Conservation (phyloP, 2,888 invertebrate species). For the Catocala sponsa region DNA sequence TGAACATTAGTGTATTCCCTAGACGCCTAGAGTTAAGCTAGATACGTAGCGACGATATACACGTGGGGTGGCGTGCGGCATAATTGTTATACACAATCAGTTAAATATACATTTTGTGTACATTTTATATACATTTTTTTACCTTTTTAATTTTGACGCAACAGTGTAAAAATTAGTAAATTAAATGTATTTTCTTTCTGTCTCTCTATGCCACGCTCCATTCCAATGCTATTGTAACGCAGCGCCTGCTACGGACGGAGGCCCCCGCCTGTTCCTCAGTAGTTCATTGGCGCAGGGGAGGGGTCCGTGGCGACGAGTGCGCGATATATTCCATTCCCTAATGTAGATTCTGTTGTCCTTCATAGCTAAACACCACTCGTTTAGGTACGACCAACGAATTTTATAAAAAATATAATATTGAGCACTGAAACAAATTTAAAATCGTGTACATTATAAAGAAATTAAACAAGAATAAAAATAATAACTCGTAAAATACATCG, state of each 20-base stretch:
- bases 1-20: constrained; percentile 73
- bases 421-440: constrained; percentile 84
- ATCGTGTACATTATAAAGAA: constrained; percentile 76
- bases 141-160: constrained; percentile 5
- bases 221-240: constrained; percentile 53
- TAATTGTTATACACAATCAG: constrained; percentile 13
- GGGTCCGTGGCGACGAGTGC: constrained; percentile 57
- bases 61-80: constrained; percentile 48
- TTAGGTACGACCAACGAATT: constrained; percentile 88
- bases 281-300: neutral
- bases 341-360: constrained; percentile 75
- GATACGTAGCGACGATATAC: constrained; percentile 61
- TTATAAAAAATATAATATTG: constrained; percentile 77
- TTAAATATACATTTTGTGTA: neutral
- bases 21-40: constrained; percentile 76
- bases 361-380: constrained; percentile 76
- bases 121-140: too few species aligned
- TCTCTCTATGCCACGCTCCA: constrained; percentile 39
- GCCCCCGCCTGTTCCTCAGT: neutral
- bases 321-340: constrained; percentile 77
- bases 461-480: constrained; percentile 39
- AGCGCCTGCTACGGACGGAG: constrained; percentile 54
- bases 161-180: constrained; percentile 14
- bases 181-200: neutral
- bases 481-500: constrained; percentile 65